Base-by-base conservation (phyloP, 2,888 invertebrate genomes). In the Bembecia ichneumoniformis region DNA sequence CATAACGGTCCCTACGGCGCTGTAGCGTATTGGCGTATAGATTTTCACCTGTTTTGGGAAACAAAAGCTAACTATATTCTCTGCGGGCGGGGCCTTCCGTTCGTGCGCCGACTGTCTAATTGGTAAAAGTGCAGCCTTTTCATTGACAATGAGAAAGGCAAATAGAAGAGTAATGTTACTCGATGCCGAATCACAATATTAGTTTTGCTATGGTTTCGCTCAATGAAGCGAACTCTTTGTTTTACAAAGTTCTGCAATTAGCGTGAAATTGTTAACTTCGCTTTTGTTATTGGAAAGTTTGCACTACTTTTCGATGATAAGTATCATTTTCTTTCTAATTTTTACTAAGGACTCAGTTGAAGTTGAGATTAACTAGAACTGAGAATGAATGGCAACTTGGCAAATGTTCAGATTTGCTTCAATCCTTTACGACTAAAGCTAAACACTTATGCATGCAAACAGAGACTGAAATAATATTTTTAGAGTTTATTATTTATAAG, bases 41-140 rank as follows among this genome's bases (percentile, higher is more conserved):
- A 74, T 77, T 79, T 80, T 81, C 77, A 78, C 77, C 77, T 74
- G 74, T 78, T 80, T 77, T 71, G 47, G 74, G 71, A 78, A 82
- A 83, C 82, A 84, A 82, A 77, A 52, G 49, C 55, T 15, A 10
- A 28, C 60, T 59, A 64, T 81, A 73, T 75, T 60, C 61, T 58
- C 56, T 60, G 51, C 55, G 28, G 2, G 28, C 2, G 28, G 28
- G 28, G 28, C 28, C 28, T 28, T 28, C 28, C 60, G 68, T 63
- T 71, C 76, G 74, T 72, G 77, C 70, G 63, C 60, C 58, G 60
- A 60, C 63, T 55, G 66, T 66, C 68, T 83, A 86, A 86, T 86
- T 83, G 82, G 86, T 82, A 86, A 86, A 84, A 87, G 82, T 82
- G 71, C 74, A 71, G 74, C 71, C 71, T 79, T 77, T 80, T 74